Conservation (phyloP, 2,113 vertebrate genomes). For the Archilochus colubris region DNA sequence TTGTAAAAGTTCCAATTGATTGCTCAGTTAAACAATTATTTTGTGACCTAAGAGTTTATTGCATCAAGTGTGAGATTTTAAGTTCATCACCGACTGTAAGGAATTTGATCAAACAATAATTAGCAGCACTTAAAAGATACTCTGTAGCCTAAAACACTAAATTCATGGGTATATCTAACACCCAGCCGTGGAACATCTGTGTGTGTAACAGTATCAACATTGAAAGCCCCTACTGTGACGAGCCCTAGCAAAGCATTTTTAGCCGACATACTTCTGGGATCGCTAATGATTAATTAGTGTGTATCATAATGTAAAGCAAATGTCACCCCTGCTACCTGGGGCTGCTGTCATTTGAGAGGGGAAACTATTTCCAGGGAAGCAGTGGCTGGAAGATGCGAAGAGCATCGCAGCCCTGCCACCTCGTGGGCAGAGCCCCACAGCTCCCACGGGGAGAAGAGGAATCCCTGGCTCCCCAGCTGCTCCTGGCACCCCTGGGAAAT, state of each 20-base stretch:
- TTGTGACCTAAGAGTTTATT: slow-evolving; percentile 2
- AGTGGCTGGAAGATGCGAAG: slow-evolving; percentile 56
- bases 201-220: slow-evolving; percentile 85
- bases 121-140: slow-evolving; percentile 45
- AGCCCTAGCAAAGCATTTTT: slow-evolving; percentile 89
- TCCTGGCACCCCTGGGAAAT: not conserved
- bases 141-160: slow-evolving; percentile 45
- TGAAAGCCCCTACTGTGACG: slow-evolving; percentile 87
- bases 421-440: slow-evolving; percentile 77
- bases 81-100: slow-evolving; percentile 25
- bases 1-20: not conserved
- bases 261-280: slow-evolving; percentile 92
- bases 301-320: slow-evolving; percentile 98
- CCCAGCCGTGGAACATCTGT: slow-evolving; percentile 84
- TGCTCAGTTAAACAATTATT: not conserved
- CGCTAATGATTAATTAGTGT: slow-evolving; percentile 99
- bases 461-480: not conserved
- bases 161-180: slow-evolving; percentile 71
- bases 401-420: slow-evolving; percentile 88
- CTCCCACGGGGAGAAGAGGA: not conserved
- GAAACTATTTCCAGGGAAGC: slow-evolving; percentile 73
- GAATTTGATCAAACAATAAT: slow-evolving; percentile 47
- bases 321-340: slow-evolving; percentile 92
- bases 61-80: not conserved
- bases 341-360: slow-evolving; percentile 85